Base-by-base conservation (phyloP, 1,140 invertebrate species). In the Drosophila leontia region DNA sequence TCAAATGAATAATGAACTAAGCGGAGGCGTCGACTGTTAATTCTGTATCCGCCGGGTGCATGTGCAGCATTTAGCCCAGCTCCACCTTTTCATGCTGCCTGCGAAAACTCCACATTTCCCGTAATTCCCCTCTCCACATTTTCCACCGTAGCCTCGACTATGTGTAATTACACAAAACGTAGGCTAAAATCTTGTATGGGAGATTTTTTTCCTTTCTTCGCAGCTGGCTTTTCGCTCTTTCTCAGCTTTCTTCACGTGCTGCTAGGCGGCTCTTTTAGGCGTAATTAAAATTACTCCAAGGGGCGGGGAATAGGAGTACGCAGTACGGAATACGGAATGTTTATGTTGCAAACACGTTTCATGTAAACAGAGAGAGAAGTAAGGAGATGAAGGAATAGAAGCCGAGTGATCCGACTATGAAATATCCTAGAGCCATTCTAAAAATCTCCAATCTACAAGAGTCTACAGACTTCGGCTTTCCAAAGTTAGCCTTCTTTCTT, bases 261-360 rank as follows among this genome's bases (percentile, higher is more conserved):
- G 65, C 64, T 19, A 69, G 69, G 77, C 84, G 72, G 84, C 80
- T 88, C 85, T 88, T 88, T 88, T 88, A 88, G 84, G 78, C 84
- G 81, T 88, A 84, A 88, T 90, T 88, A 90, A 90, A 88, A 88
- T 88, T 85, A 84, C 80, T 76, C 78, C 13, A 59, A 19, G 45
- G 59, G 26, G 48, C 41, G 39, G 32, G 15, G 26, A 26, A 15
- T 13, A 23, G 41, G 13, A 26, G n/a, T 39, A 39, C 34, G 29
- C 29, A 17, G 78, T 88, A 42, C 17, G 19, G 19, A 23, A 48
- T 39, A 41, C 37, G 29, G 35, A 17, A 90, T 88, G 84, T 84
- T 90, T 88, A 84, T 90, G 85, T 71, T 84, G 80, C 80, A 80
- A 81, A 84, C 85, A 88, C 81, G 85, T 90, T 81, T 50, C 78